These are phyloP conservation scores for Linyphia triangularis DNA, from an alignment of 2,888 invertebrate genomes.

Conservation along the genomic window DNA sequence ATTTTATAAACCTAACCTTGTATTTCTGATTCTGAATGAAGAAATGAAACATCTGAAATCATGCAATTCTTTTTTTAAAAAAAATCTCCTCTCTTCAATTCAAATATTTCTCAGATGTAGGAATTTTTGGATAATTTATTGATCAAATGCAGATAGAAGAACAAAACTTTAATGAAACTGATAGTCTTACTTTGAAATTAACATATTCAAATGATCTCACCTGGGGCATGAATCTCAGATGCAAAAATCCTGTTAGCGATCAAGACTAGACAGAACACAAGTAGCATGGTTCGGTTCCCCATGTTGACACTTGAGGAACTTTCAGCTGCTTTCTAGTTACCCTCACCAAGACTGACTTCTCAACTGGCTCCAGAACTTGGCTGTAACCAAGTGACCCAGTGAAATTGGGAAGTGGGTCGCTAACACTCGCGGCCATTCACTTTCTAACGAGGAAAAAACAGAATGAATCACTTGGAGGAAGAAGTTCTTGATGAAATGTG, in stretches of 20 bases:
- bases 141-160: too few relatives aligned
- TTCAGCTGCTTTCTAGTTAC: slow-evolving; percentile 20
- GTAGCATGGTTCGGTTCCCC: slow-evolving; percentile 18
- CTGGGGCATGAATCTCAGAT: background rate
- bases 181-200: background rate
- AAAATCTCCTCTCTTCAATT: too few relatives aligned
- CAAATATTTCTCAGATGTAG: too few relatives aligned
- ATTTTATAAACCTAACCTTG: too few relatives aligned
- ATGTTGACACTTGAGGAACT: slow-evolving; percentile 31
- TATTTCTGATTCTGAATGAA: too few relatives aligned
- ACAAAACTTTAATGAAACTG: too few relatives aligned
- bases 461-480: slow-evolving; percentile 46
- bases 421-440: slow-evolving; percentile 49
- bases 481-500: slow-evolving; percentile 47
- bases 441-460: slow-evolving; percentile 66
- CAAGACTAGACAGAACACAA: slow-evolving; percentile 25
- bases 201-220: slow-evolving; percentile 1
- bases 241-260: slow-evolving; percentile 22
- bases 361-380: background rate
- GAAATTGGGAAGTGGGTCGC: slow-evolving; percentile 57
- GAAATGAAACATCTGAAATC: too few relatives aligned
- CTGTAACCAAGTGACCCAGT: slow-evolving; percentile 56
- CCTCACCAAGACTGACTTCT: slow-evolving; percentile 20
- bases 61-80: too few relatives aligned
- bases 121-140: too few relatives aligned